Conservation (phyloP, 2,797 vertebrate genomes). For the Rhinatrema bivittatum region DNA sequence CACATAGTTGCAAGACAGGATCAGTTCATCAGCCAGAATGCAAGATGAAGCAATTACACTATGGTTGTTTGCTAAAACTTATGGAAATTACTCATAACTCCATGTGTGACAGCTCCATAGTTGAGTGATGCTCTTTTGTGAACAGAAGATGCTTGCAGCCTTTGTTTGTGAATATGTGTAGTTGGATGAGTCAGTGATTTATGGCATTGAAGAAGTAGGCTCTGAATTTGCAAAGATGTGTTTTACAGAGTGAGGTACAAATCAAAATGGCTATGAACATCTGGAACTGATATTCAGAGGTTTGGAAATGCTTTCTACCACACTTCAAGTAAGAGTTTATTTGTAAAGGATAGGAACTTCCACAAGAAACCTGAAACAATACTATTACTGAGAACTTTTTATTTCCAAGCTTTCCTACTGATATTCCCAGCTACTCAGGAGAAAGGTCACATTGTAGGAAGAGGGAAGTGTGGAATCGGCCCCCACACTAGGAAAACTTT, state of each 20-base stretch:
- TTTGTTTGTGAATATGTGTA: background rate
- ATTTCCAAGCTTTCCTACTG: no score
- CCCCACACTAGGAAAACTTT: no score
- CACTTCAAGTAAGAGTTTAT: slow-evolving; percentile 42
- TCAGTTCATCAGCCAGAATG: slow-evolving; percentile 1
- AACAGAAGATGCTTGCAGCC: slow-evolving; percentile 15
- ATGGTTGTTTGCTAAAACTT: slow-evolving; percentile 35
- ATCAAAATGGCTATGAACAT: slow-evolving; percentile 52
- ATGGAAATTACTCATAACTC: slow-evolving; percentile 32
- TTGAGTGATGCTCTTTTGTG: slow-evolving; percentile 35
- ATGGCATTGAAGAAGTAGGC: slow-evolving; percentile 41
- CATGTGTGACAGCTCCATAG: slow-evolving; percentile 13
- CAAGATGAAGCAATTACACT: slow-evolving; percentile 12
- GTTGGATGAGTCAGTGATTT: slow-evolving; percentile 22
- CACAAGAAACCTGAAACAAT: slow-evolving; percentile 15
- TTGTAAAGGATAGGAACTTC: slow-evolving; percentile 42
- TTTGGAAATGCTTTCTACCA: slow-evolving; percentile 54
- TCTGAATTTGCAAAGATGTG: slow-evolving; percentile 33
- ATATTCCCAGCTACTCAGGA: no score
- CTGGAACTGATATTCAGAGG: slow-evolving; percentile 56
- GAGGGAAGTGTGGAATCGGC: no score
- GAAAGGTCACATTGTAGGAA: no score
- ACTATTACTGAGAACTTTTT: background rate
- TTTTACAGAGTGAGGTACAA: slow-evolving; percentile 60
- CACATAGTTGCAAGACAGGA: background rate